phyloP scores from a whole-genome alignment of 1,140 invertebrate genomes.

The Acromyrmex heyeri region DNA sequence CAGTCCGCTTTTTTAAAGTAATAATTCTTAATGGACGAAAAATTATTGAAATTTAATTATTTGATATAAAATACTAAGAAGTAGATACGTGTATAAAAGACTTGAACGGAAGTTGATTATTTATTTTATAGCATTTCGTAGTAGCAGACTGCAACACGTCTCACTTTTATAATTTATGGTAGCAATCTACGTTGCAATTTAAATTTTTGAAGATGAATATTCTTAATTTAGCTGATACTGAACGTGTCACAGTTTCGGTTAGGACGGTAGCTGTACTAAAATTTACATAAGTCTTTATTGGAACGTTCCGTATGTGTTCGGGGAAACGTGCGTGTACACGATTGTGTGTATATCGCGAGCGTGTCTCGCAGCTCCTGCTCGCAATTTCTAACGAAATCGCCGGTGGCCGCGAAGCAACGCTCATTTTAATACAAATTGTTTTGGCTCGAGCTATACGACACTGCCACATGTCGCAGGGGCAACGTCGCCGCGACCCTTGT shows the following conservation, averaged over 20 bases:
- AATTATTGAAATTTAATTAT: neutral
- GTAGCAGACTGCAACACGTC: neutral
- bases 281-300: slow-evolving; percentile 59
- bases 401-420: slow-evolving; percentile 57
- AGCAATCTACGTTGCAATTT: neutral
- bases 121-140: neutral
- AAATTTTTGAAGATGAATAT: slow-evolving; percentile 1
- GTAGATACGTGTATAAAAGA: no score
- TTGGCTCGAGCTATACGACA: slow-evolving; percentile 63
- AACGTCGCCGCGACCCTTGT: slow-evolving; percentile 67
- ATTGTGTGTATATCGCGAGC: slow-evolving; percentile 26
- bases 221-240: slow-evolving; percentile 8
- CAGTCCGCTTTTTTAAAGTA: neutral
- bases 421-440: slow-evolving; percentile 83
- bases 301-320: slow-evolving; percentile 21
- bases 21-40: neutral
- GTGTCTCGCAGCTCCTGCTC: slow-evolving; percentile 10
- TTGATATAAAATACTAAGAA: neutral
- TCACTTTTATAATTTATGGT: neutral
- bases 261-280: neutral
- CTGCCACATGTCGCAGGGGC: slow-evolving; percentile 76
- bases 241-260: slow-evolving; percentile 18
- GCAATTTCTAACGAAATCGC: slow-evolving; percentile 64
- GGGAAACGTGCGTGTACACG: neutral
- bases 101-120: neutral